Conservation (phyloP, 2,113 vertebrate genomes). For the Cryptomyrus ogoouensis region DNA sequence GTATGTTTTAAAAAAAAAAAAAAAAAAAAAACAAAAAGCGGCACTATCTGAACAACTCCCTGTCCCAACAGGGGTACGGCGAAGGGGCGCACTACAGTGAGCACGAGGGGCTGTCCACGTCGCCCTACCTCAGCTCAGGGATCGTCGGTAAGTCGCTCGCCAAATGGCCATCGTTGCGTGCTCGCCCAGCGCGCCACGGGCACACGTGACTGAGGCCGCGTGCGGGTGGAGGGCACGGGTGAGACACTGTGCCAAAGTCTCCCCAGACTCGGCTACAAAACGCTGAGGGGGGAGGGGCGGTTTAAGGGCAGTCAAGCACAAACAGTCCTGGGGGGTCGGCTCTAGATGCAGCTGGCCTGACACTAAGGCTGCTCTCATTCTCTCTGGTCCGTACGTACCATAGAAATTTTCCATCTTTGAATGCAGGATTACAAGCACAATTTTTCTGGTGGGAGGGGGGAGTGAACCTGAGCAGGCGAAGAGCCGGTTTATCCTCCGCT, state of each 20-base stretch:
- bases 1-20: neutral
- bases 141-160: constrained; percentile 72
- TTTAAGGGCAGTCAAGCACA: constrained; percentile 51
- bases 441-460: neutral
- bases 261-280: neutral
- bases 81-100: constrained; percentile 83
- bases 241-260: neutral
- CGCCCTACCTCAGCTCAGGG: constrained; percentile 82
- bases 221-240: neutral
- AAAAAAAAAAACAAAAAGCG: neutral
- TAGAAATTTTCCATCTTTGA: constrained; percentile 45
- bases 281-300: constrained; percentile 40
- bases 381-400: constrained; percentile 40
- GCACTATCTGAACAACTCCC: neutral
- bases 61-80: constrained; percentile 65
- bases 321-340: constrained; percentile 53
- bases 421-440: neutral
- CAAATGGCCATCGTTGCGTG: neutral
- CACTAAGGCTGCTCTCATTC: constrained; percentile 35
- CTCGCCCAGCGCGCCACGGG: neutral
- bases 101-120: constrained; percentile 72
- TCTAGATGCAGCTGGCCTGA: constrained; percentile 35
- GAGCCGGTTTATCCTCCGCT: neutral
- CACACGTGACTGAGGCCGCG: neutral
- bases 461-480: neutral